Evolutionary conservation across 2,888 invertebrate species (phyloP).

Genomic region (Polydrusus cervinus): DNA sequence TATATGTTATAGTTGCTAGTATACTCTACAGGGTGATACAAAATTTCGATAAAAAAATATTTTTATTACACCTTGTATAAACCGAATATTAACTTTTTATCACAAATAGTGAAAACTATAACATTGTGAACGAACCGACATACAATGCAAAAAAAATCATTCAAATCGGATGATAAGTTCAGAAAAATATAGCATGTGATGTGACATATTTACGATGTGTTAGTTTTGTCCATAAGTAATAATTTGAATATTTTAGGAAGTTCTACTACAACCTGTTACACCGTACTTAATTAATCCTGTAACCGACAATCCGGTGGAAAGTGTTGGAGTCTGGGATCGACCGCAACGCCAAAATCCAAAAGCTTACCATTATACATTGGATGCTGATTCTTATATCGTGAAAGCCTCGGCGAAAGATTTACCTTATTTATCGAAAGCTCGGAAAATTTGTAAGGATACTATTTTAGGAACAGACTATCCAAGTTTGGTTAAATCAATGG

Average conservation of each 20-base stretch:
- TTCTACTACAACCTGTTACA: conserved; percentile 73
- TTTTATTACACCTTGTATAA: too few species aligned
- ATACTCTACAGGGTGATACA: too few species aligned
- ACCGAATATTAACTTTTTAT: too few species aligned
- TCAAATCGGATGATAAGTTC: too few species aligned
- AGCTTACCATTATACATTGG: conserved; percentile 72
- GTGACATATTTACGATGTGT: too few species aligned
- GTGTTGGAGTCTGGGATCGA: conserved; percentile 78
- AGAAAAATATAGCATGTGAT: too few species aligned
- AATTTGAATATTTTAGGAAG: conserved; percentile 70
- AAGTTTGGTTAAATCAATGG: conserved; percentile 76
- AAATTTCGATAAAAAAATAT: too few species aligned
- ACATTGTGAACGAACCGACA: too few species aligned
- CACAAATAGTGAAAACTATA: too few species aligned
- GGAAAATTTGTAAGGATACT: conserved; percentile 78
- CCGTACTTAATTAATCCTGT: conserved; percentile 71
- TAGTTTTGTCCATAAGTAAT: too few species aligned
- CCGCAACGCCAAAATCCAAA: conserved; percentile 73
- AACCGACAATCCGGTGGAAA: conserved; percentile 68
- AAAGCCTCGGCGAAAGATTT: conserved; percentile 48
- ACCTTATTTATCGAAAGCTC: conserved; percentile 75
- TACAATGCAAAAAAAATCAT: too few species aligned
- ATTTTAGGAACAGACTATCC: conserved; percentile 76
- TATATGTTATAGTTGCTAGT: too few species aligned
- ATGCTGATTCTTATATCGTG: conserved; percentile 64